Base-by-base conservation (phyloP, 2,888 invertebrate species). In the Leucophenga maculata region DNA sequence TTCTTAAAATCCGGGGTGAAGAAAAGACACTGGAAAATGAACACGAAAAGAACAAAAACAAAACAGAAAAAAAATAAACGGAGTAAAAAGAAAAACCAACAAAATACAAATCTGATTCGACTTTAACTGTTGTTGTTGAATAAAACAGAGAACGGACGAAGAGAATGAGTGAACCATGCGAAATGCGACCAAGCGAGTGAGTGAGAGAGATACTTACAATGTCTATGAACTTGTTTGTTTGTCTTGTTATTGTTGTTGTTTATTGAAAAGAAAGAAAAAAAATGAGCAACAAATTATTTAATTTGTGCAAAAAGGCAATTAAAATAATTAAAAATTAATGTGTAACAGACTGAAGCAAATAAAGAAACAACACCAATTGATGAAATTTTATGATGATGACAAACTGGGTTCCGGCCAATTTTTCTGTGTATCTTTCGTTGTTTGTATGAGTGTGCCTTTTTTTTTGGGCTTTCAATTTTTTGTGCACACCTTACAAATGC, bases 271-370 rank as follows among this genome's bases (percentile, higher is more conserved):
- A n/a, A 6, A 55, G 6, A 55, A 11, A 55, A 20, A 60, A 60
- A 60, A 60, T 13, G 18, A 44, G n/a, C 20, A 60, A 44, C 60
- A 60, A 39, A 39, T 60, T 60, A 60, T 60, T 44, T 55, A 55
- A 55, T 55, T 55, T 55, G 55, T 55, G 55, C 55, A 22, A 55
- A 55, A 54, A 57, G n/a, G 26, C 57, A 57, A 57, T 57, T 26
- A 18, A 60, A 60, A 60, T 60, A 60, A 60, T 60, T 60, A 60
- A 60, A 60, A 44, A 55, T 14, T 18, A 26, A 20, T 22, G 8
- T 39, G 26, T 26, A 55, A 60, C 20, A 60, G 13, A 44, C n/a
- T 32, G 14, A 18, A 59, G n/a, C n/a, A 16, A 9, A 14, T 13
- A 48, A 48, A 8, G 14, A 52, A 3, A 1, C 6, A 50, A 50